Base-by-base conservation (phyloP, 2,888 invertebrate species). In the Spodoptera littoralis region DNA sequence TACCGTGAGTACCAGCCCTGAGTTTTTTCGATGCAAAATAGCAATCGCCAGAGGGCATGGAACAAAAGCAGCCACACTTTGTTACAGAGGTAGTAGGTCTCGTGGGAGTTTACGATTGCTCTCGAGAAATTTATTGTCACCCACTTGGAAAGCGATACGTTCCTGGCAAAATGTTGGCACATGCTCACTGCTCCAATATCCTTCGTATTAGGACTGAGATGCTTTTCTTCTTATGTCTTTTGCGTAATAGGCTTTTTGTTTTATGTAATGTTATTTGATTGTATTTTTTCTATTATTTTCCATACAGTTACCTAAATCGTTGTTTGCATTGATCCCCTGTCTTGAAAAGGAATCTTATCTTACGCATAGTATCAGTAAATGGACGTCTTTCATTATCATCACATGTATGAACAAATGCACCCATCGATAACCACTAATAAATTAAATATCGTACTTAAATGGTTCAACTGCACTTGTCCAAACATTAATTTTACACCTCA, bases 11-110 rank as follows among this genome's bases (percentile, higher is more conserved):
- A 73, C 81, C 65, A 84, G 79, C 80, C 81, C 82, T 86, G 87
- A 87, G 89, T 90, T 91, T 90, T 90, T 89, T 84, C 84, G 82
- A 92, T 92, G 92, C 92, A 92, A 92, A 92, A 85, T 85, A 89
- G 86, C 88, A 86, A 87, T 88, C 84, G 86, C 82, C 84, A 77
- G 66, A 63, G 77, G 81, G 65, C 47, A 59, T 65, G 69, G 70
- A 73, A 69, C 80, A 80, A 70, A 36, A 72, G 73, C 79, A 71
- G 56, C 68, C 54, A 60, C 65, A 50, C 70, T 79, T 80, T 78
- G 81, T 76, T 78, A 80, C 66, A 30, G 63, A 78, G 63, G 65
- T 66, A 71, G 70, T 68, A 71, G 76, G 65, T 81, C 81, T 82
- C 73, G 65, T 55, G 84, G 80, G 84, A 86, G 78, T 90, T 76